A percentile compares a stretch with the other conserved stretches of the same genome.
phyloP scores from a whole-genome alignment of 2,888 invertebrate genomes.

The Sussaba pulchella region DNA sequence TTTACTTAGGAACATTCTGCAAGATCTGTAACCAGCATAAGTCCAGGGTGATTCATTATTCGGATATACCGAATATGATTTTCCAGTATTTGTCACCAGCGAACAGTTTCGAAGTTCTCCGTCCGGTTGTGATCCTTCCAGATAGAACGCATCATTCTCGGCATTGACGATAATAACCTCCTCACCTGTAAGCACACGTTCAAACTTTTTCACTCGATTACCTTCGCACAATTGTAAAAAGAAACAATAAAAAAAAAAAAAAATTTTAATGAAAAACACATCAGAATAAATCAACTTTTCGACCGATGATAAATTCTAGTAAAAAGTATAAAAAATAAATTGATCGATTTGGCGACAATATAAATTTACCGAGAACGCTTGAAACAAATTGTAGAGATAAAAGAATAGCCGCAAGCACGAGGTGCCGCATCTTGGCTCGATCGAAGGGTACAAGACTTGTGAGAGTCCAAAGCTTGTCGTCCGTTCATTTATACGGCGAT shows the following conservation, averaged over 20 bases:
- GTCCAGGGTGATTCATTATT: background rate
- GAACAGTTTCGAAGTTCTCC: constrained; percentile 14
- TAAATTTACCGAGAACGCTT: constrained; percentile 74
- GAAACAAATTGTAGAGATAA: constrained; percentile 67
- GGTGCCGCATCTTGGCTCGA: constrained; percentile 71
- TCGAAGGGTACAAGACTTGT: constrained; percentile 65
- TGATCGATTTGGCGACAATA: constrained; percentile 67
- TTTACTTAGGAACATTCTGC: background rate
- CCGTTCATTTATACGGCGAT: constrained; percentile 66
- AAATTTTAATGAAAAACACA: too few species aligned
- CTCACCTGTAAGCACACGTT: constrained; percentile 44
- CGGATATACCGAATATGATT: constrained; percentile 19
- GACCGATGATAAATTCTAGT: background rate
- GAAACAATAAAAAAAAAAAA: background rate
- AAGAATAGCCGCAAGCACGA: constrained; percentile 74
- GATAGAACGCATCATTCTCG: background rate
- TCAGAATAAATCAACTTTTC: too few species aligned
- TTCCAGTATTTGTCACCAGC: background rate
- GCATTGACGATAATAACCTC: background rate
- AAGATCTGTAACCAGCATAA: background rate
- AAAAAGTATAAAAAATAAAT: constrained; percentile 68
- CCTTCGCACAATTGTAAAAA: background rate
- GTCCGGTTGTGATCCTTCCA: background rate
- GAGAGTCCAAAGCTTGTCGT: constrained; percentile 37
- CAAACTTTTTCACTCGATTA: constrained; percentile 30